Base-by-base conservation (phyloP, 1,140 invertebrate species). In the Cardiocondyla obscurior region DNA sequence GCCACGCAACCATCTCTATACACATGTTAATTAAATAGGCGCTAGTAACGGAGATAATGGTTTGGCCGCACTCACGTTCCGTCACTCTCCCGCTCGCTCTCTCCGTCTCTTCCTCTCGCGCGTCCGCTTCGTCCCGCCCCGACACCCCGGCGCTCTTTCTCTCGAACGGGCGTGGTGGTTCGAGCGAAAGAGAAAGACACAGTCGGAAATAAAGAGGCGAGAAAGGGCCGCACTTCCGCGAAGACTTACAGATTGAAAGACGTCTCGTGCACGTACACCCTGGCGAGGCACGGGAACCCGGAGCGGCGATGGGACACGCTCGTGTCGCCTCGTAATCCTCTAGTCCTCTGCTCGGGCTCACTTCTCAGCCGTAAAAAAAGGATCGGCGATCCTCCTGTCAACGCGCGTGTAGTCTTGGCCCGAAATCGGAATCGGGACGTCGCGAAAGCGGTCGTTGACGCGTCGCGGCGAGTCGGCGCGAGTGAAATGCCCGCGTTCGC, bases 1-100 rank as follows among this genome's bases (percentile, higher is more conserved):
- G 92, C 92, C 92, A 93, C 92, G 92, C 92, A 93, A 92, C 91
- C 92, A 93, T 90, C 90, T 86, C 88, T 83, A 90, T 89, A 91
- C 88, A 81, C 79, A 92, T 90, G 88, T 90, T 91, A 91, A 92
- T 91, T 90, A 91, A 91, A 91, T 90, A 89, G 86, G 87, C 85
- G 83, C 87, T 87, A 88, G 85, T 82, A 58, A 84, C 77, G 76
- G 88, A 86, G 53, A 90, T 89, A 88, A 88, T 88, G 77, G 49
- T 70, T 67, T 46, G 33, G 16, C 14, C 30, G n/a, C 51, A 36
- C 62, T 81, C 76, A n/a, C 30, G 25, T n/a, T 79, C 46, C n/a
- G 6, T 46, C 33, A 51, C n/a, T 58, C 49, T 65, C 8, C 7
- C 22, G 3, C n/a, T 30, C 4, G n/a, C 5, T n/a, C 6, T 44